Percentiles rank a stretch among this genome's conserved stretches.
Conservation (phyloP, 1,140 invertebrate species). For the Brachionus rotundiformis region DNA sequence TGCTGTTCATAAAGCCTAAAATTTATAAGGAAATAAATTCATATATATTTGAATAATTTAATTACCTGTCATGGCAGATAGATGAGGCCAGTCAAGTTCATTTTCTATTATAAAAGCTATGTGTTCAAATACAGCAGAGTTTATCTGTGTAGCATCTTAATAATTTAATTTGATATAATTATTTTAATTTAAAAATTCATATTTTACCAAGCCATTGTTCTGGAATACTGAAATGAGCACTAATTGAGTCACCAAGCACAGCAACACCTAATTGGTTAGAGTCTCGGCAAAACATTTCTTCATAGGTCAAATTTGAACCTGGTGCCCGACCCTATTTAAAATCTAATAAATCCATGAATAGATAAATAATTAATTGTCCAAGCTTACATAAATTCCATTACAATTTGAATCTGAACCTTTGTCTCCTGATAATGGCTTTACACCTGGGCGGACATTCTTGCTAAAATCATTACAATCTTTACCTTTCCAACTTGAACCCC, state of each 20-base stretch:
- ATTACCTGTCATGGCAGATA: slow-evolving; percentile 65
- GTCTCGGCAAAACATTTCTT: slow-evolving; percentile 62
- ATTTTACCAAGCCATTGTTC: slow-evolving; percentile 63
- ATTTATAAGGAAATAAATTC: too few relatives aligned
- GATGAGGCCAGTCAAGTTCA: slow-evolving; percentile 67
- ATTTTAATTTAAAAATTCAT: too few relatives aligned
- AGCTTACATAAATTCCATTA: slow-evolving; percentile 66
- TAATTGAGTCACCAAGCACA: slow-evolving; percentile 67
- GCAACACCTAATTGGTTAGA: slow-evolving; percentile 62
- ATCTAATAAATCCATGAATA: background rate
- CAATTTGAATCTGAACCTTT: slow-evolving; percentile 64
- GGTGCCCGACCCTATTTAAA: background rate
- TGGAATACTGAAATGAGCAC: slow-evolving; percentile 67
- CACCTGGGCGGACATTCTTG: slow-evolving; percentile 62
- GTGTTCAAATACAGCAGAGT: slow-evolving; percentile 60
- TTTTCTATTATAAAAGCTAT: slow-evolving; percentile 63
- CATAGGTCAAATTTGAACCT: slow-evolving; percentile 57
- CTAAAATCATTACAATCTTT: slow-evolving; percentile 65
- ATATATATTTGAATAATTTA: too few relatives aligned
- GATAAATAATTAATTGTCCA: background rate
- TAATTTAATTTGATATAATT: too few relatives aligned
- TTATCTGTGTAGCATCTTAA: slow-evolving; percentile 41
- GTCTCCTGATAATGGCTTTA: slow-evolving; percentile 59
- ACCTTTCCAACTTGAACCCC: slow-evolving; percentile 66
- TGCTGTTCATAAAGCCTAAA: slow-evolving; percentile 54